Conservation (phyloP, 2,888 invertebrate species). For the Xestia sexstrigata region DNA sequence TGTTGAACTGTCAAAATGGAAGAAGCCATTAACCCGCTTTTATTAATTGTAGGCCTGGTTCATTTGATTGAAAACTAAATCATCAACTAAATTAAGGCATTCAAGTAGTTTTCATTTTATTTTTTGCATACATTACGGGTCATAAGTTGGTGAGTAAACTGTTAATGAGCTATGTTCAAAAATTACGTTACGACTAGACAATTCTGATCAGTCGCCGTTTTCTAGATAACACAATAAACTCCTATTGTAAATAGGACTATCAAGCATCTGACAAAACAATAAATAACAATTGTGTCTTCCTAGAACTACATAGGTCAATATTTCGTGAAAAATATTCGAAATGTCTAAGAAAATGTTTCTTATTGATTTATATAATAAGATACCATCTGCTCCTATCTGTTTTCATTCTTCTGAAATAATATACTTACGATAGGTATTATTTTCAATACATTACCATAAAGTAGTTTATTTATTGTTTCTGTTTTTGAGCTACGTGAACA, state of each 20-base stretch:
- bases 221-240: neutral
- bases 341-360: neutral
- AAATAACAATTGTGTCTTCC: slow-evolving; percentile 10
- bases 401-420: neutral
- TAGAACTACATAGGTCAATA: slow-evolving; percentile 8
- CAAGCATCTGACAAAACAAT: slow-evolving; percentile 13
- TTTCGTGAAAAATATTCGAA: slow-evolving; percentile 5
- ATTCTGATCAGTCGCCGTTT: neutral
- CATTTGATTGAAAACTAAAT: neutral
- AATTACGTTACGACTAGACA: neutral
- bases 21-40: neutral
- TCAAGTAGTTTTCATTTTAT: neutral
- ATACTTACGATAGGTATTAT: neutral
- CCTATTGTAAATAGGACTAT: neutral
- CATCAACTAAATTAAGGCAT: neutral
- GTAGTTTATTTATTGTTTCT: slow-evolving; percentile 13
- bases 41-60: neutral
- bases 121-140: neutral
- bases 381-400: neutral
- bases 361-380: slow-evolving; percentile 9
- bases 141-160: neutral
- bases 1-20: neutral
- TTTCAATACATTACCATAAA: neutral
- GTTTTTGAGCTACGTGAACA: slow-evolving; percentile 9
- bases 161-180: neutral